Conservation (phyloP, 1,140 invertebrate genomes). For the Cherax destructor region DNA sequence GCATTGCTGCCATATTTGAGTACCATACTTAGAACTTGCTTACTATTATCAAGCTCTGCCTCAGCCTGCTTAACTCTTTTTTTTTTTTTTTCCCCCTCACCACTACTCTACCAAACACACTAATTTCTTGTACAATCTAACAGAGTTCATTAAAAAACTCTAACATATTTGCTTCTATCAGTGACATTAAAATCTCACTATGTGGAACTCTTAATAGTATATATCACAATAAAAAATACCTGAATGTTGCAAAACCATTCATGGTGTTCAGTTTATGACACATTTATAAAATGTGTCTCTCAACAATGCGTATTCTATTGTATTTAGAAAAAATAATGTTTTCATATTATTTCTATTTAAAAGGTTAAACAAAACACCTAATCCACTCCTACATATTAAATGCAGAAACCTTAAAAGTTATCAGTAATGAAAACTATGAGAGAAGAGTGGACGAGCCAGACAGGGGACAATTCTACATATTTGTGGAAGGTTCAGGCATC, state of each 20-base stretch:
- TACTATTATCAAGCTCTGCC: background rate
- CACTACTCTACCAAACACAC: constrained; percentile 58
- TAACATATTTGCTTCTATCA: constrained; percentile 60
- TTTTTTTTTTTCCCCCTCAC: background rate
- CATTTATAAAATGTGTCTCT: constrained; percentile 69
- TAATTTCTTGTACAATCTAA: constrained; percentile 54
- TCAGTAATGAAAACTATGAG: constrained; percentile 42
- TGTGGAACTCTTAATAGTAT: constrained; percentile 70
- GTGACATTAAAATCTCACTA: constrained; percentile 69
- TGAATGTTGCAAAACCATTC: constrained; percentile 70
- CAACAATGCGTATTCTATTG: constrained; percentile 62
- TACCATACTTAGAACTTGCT: too few species aligned
- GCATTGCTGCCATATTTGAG: too few species aligned
- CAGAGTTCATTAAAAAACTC: constrained; percentile 65
- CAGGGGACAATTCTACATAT: constrained; percentile 47
- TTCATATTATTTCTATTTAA: constrained; percentile 68
- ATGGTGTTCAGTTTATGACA: constrained; percentile 58
- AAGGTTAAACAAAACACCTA: constrained; percentile 68
- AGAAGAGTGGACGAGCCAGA: constrained; percentile 43
- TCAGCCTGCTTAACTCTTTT: constrained; percentile 44
- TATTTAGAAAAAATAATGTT: constrained; percentile 69
- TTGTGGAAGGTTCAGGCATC: constrained; percentile 29
- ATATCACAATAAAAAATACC: constrained; percentile 71
- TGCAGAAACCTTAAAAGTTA: constrained; percentile 52
- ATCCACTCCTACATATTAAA: constrained; percentile 62